Evolutionary conservation across 2,888 invertebrate species (phyloP).

Genomic region (Chaetogeoica ovagalla): DNA sequence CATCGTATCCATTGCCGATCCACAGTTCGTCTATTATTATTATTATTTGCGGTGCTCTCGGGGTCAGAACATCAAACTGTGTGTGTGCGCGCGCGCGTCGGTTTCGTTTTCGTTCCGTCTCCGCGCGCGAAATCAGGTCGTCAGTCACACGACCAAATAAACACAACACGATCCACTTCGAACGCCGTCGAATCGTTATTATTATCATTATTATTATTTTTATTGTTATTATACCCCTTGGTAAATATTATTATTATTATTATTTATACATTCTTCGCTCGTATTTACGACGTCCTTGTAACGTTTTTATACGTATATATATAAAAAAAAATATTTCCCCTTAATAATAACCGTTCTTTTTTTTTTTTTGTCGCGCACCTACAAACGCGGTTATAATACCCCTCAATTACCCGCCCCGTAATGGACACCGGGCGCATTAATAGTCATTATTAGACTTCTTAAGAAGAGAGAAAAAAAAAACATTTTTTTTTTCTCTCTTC

Average conservation of each 20-base stretch:
- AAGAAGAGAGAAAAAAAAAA: no score
- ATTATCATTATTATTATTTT: not conserved
- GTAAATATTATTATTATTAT: slow-evolving; percentile 10
- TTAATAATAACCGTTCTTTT: not conserved
- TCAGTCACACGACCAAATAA: slow-evolving; percentile 35
- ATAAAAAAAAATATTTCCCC: not conserved
- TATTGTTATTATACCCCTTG: not conserved
- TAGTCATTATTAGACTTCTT: slow-evolving; percentile 13
- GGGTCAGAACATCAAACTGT: not conserved
- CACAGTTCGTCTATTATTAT: not conserved
- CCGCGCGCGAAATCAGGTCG: slow-evolving; percentile 31
- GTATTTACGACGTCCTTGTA: slow-evolving; percentile 17
- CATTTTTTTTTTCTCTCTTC: not conserved
- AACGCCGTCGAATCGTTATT: slow-evolving; percentile 12
- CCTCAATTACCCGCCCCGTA: not conserved
- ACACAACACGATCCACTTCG: slow-evolving; percentile 31
- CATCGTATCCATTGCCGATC: not conserved
- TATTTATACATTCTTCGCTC: slow-evolving; percentile 18
- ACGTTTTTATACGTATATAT: slow-evolving; percentile 1
- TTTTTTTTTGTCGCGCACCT: no score
- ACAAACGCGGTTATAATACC: not conserved
- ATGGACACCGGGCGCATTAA: slow-evolving; percentile 12
- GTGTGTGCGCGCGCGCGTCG: not conserved
- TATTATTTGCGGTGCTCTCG: no score
- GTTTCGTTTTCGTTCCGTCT: slow-evolving; percentile 32